Evolutionary conservation across 2,797 vertebrate genomes (phyloP), one percentile per base, ranked within the genome.

Genomic region (Falco cherrug): DNA sequence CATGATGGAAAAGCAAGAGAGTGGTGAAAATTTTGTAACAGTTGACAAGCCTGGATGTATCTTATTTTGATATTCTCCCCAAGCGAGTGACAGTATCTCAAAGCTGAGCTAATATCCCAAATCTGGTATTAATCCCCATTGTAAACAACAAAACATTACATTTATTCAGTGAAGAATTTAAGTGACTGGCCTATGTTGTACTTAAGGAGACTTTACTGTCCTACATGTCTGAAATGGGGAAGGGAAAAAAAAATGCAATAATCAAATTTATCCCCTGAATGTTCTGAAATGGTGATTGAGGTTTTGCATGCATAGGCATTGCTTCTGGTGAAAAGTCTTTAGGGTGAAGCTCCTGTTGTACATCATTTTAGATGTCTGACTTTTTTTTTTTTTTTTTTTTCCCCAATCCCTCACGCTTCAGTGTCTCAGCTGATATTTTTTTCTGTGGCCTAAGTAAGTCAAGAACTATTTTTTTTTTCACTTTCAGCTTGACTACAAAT

Each of bases 241-340:
- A 64, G 3, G 25, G 3, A 35, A 31, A 33, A 60, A 60, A 68
- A 69, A 64, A 13, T 5, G 8, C 9, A 54, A 21, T 10, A 50
- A 28, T 43, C 9, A 26, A 59, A 24, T 48, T 20, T 39, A 13
- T 43, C 6, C 3, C 10, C 11, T 76, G 31, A n/a, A 53, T 37
- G 2, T 61, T 82, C 33, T 51, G 17, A 70, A 77, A 51, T 6
- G 9, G 6, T 56, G 39, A 51, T 26, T 60, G 45, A 70, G 13
- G 5, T 47, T 93, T 86, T 59, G 7, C 14, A 59, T 0, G 1
- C 37, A n/a, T 2, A 28, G 8, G 1, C 20, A 31, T 11, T 35
- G 2, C 2, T 89, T 43, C 51, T 81, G 35, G 41, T 33, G 11
- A 63, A 69, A 50, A 51, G 6, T 25, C 29, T 86, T 39, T 11